Evolutionary conservation across 2,797 vertebrate species (phyloP).

Genomic region (Brachyrhaphis roseni): DNA sequence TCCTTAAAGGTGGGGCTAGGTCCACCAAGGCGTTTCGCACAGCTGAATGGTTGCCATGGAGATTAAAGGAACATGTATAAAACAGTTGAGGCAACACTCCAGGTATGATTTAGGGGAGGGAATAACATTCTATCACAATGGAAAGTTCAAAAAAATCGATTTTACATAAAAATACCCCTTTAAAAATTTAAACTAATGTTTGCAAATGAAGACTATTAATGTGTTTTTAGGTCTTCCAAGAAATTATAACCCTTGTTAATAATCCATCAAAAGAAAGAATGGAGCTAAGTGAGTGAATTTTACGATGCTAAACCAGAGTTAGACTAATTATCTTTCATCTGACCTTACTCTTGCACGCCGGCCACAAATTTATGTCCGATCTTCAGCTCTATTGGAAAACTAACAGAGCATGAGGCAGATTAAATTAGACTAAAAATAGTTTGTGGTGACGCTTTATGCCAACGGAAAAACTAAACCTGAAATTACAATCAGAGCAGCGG

Average conservation of each 20-base stretch:
- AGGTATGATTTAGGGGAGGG: too few relatives aligned
- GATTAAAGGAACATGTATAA: too few relatives aligned
- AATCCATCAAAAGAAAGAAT: neutral
- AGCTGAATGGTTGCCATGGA: too few relatives aligned
- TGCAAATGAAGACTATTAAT: neutral
- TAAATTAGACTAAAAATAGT: neutral
- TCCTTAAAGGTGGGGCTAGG: too few relatives aligned
- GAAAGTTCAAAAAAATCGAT: too few relatives aligned
- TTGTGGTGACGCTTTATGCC: neutral
- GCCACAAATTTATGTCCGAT: neutral
- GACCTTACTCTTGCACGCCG: neutral
- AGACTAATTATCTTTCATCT: neutral
- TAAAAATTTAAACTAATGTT: neutral
- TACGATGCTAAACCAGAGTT: neutral
- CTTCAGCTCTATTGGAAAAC: neutral
- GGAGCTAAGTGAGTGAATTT: neutral
- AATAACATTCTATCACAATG: too few relatives aligned
- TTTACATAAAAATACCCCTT: too few relatives aligned
- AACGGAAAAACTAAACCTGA: neutral
- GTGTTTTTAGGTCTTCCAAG: neutral
- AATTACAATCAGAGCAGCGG: slow-evolving; percentile 4
- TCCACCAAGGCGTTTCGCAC: too few relatives aligned
- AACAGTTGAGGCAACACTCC: too few relatives aligned
- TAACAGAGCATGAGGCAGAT: neutral
- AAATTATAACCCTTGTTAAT: neutral